Evolutionary conservation across 1,140 invertebrate species (phyloP), one percentile per base, ranked within the genome.

Genomic region (Chironomus tepperi): DNA sequence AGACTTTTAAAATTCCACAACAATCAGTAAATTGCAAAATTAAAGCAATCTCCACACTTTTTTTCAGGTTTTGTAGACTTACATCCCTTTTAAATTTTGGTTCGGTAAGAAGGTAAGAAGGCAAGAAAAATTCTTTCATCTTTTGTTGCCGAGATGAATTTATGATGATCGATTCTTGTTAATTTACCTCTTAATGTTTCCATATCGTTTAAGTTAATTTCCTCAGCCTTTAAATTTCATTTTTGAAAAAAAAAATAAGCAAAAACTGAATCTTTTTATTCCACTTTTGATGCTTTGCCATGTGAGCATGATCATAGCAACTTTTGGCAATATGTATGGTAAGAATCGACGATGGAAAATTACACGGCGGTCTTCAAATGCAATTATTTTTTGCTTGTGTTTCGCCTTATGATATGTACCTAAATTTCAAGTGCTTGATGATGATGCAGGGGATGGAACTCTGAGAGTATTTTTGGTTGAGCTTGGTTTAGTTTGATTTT

Each of bases 81-180:
- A 34, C 24, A n/a, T n/a, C n/a, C n/a, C n/a, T n/a, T n/a, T n/a
- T n/a, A n/a, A n/a, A n/a, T n/a, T n/a, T n/a, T n/a, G n/a, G n/a
- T n/a, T n/a, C n/a, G n/a, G 43, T 12, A 47, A 12, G 8, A 47
- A 57, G n/a, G 47, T n/a, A 57, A 57, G 47, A 57, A 57, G 47
- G 24, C 24, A 34, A 57, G 47, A 57, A n/a, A n/a, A 57, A 47
- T n/a, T 57, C 47, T n/a, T 57, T 57, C 47, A 57, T n/a, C 47
- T 57, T n/a, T 57, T 15, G 47, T 15, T 57, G 47, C 12, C 47
- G n/a, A 57, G 12, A 12, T 57, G n/a, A 57, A 57, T 57, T 57
- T 57, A 57, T 57, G 7, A 57, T 57, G 47, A 57, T 57, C 47
- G 47, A 57, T 57, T 57, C 47, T 57, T 57, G 47, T 57, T 57